Percentiles rank a stretch among this genome's conserved stretches.
Conservation (phyloP, 1,140 invertebrate species). For the Brachionus sp. region DNA sequence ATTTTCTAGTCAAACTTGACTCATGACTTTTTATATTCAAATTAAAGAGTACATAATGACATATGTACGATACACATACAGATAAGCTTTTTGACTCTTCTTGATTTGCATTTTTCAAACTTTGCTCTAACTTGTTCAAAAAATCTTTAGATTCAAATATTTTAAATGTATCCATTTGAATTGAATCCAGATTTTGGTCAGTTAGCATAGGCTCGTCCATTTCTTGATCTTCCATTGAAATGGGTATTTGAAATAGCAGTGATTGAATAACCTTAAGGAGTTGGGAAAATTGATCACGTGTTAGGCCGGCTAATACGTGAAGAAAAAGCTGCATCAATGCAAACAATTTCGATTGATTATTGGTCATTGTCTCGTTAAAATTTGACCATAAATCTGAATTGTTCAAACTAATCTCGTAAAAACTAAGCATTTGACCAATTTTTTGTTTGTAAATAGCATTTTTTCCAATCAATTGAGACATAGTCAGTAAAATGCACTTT, state of each 20-base stretch:
- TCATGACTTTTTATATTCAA: conserved; percentile 1
- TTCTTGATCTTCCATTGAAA: neutral
- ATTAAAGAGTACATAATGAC: conserved; percentile 11
- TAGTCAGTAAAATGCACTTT: neutral
- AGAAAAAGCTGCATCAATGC: neutral
- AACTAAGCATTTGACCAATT: neutral
- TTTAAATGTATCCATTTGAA: neutral
- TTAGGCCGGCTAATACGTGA: neutral
- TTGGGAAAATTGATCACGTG: neutral
- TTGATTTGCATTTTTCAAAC: neutral
- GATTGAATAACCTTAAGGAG: neutral
- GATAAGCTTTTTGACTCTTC: neutral
- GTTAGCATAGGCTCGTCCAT: neutral
- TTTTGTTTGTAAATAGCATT: neutral
- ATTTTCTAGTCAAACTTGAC: neutral
- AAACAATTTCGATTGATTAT: neutral
- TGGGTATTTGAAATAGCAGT: neutral
- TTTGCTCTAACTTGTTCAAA: neutral
- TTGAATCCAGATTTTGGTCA: neutral
- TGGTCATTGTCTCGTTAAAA: neutral
- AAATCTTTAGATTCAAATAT: conserved; percentile 12
- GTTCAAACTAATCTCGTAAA: neutral
- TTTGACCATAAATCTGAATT: neutral
- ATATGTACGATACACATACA: neutral
- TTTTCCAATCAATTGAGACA: neutral